Evolutionary conservation across 1,140 invertebrate species (phyloP).

Genomic region (Akabosia matsudoensis): DNA sequence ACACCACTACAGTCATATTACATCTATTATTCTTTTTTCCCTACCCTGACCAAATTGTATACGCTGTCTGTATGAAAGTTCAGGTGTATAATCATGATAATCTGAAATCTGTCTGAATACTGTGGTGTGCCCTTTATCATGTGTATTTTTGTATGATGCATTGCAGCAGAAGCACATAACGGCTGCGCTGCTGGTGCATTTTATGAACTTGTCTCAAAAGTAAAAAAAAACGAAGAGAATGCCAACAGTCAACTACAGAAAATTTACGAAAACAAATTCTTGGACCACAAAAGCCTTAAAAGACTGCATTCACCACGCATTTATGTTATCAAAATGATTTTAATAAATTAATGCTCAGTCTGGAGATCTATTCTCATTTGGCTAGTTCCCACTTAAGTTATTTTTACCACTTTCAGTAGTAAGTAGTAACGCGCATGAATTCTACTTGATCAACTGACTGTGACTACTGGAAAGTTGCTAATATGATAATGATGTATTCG

Average conservation of each 20-base stretch:
- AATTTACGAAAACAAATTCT: background rate
- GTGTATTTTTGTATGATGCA: background rate
- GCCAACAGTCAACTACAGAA: background rate
- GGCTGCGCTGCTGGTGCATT: conserved; percentile 12
- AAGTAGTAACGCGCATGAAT: too few relatives aligned
- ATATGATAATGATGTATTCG: too few relatives aligned
- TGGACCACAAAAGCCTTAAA: background rate
- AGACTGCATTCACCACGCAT: background rate
- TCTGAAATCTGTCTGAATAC: too few relatives aligned
- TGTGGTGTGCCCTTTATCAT: background rate
- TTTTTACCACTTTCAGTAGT: too few relatives aligned
- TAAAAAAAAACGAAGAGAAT: background rate
- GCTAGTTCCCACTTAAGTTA: too few relatives aligned
- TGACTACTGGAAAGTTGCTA: too few relatives aligned
- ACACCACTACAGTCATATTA: background rate
- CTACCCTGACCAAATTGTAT: background rate
- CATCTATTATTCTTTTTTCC: background rate
- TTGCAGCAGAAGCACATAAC: background rate
- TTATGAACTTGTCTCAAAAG: conserved; percentile 25
- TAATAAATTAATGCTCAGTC: too few relatives aligned
- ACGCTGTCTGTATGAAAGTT: background rate
- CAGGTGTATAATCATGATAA: background rate
- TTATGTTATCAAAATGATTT: too few relatives aligned
- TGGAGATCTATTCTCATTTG: too few relatives aligned
- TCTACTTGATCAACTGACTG: too few relatives aligned